phyloP scores from a whole-genome alignment of 1,140 invertebrate genomes.

The Charaxes varanes region DNA sequence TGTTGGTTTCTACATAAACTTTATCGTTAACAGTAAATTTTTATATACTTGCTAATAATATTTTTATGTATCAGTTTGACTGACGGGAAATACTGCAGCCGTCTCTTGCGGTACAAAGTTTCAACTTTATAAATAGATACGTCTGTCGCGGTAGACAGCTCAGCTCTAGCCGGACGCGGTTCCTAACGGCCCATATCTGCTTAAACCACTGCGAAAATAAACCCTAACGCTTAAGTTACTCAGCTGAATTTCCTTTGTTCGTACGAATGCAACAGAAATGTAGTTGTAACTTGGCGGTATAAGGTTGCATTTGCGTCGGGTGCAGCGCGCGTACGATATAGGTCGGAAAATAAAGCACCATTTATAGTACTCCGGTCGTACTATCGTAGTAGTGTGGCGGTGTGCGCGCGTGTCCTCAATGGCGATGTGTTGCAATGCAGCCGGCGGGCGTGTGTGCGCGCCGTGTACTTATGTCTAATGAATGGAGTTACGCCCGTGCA shows the following conservation, averaged over 20 bases:
- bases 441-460: constrained; percentile 27
- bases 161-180: constrained; percentile 24
- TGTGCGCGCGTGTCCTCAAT: constrained; percentile 32
- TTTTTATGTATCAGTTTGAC: too few relatives aligned
- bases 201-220: constrained; percentile 7
- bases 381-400: constrained; percentile 53
- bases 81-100: neutral
- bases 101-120: constrained; percentile 21
- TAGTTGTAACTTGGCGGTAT: constrained; percentile 14
- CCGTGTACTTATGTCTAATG: constrained; percentile 33
- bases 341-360: constrained; percentile 60
- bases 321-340: constrained; percentile 32
- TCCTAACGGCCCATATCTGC: constrained; percentile 20
- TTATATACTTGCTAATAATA: too few relatives aligned
- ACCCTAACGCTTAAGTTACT: constrained; percentile 18
- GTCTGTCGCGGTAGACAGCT: constrained; percentile 54
- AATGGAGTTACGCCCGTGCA: constrained; percentile 32
- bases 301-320: constrained; percentile 27
- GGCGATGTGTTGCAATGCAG: constrained; percentile 28
- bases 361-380: constrained; percentile 64
- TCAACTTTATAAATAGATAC: constrained; percentile 57
- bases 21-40: too few relatives aligned
- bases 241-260: constrained; percentile 19
- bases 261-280: constrained; percentile 5
- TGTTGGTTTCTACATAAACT: too few relatives aligned